Conservation (phyloP, 2,113 vertebrate genomes). For the Ibidorhyncha struthersii region DNA sequence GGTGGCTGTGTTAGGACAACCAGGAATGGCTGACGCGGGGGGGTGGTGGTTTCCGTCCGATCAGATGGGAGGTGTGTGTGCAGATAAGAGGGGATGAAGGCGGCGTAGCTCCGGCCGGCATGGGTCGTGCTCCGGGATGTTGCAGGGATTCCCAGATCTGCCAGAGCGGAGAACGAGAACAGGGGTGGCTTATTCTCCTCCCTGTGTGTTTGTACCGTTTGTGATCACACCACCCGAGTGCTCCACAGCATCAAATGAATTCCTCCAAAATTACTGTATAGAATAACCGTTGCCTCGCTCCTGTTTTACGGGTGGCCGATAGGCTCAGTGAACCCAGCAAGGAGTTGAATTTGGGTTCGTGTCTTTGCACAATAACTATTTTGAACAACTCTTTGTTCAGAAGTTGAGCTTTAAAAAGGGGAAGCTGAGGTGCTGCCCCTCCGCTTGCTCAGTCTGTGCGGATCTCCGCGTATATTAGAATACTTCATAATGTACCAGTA, state of each 20-base stretch:
- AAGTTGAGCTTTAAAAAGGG: background rate
- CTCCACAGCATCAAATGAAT: background rate
- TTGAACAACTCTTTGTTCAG: background rate
- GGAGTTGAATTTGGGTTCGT: background rate
- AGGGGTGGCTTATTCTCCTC: background rate
- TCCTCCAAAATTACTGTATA: background rate
- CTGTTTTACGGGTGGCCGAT: background rate
- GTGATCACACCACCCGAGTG: background rate
- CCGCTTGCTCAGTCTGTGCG: background rate
- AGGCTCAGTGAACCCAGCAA: background rate
- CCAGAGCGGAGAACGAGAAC: background rate
- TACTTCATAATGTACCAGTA: slow-evolving; percentile 33
- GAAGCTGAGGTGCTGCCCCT: background rate
- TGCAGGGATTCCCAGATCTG: background rate
- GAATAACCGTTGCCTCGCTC: background rate
- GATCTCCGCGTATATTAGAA: background rate
- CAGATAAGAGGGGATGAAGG: background rate
- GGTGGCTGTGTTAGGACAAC: rapidly evolving
- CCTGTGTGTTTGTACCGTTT: background rate
- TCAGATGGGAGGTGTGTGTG: background rate
- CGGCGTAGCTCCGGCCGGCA: rapidly evolving
- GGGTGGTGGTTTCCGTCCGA: background rate
- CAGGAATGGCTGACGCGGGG: background rate
- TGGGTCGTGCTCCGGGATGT: background rate
- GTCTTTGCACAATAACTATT: background rate